These are phyloP conservation scores for Drosophila watanabei DNA, from an alignment of 1,140 invertebrate genomes.

Conservation along the genomic window DNA sequence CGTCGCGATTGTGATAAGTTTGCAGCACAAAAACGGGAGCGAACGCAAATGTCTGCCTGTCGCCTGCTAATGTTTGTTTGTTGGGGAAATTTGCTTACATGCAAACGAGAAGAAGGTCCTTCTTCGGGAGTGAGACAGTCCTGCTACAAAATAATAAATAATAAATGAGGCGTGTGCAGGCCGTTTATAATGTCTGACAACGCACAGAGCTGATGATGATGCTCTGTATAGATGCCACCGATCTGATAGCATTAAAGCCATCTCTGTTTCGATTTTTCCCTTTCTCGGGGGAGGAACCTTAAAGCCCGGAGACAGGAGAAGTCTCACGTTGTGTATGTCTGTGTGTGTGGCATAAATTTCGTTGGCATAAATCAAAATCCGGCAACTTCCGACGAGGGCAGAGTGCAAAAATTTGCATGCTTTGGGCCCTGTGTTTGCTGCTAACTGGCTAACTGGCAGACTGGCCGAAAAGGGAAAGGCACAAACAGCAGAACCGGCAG, in stretches of 20 bases:
- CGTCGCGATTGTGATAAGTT: slow-evolving; percentile 69
- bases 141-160: slow-evolving; percentile 69
- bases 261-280: slow-evolving; percentile 12
- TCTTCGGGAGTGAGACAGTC: neutral
- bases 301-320: slow-evolving; percentile 40
- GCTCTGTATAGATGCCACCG: slow-evolving; percentile 49
- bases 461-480: slow-evolving; percentile 42
- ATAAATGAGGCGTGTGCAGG: slow-evolving; percentile 85
- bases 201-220: slow-evolving; percentile 61
- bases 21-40: slow-evolving; percentile 26
- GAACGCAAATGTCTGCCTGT: slow-evolving; percentile 67
- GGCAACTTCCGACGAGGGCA: slow-evolving; percentile 78
- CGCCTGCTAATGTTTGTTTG: slow-evolving; percentile 57
- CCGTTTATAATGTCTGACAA: slow-evolving; percentile 81
- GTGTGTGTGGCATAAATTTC: slow-evolving; percentile 79
- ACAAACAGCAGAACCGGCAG: slow-evolving; percentile 21
- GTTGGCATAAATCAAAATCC: slow-evolving; percentile 83
- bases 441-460: slow-evolving; percentile 38
- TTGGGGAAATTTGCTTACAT: slow-evolving; percentile 67
- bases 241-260: slow-evolving; percentile 59
- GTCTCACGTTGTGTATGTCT: slow-evolving; percentile 55
- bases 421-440: slow-evolving; percentile 20
- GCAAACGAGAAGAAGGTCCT: slow-evolving; percentile 23
- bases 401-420: slow-evolving; percentile 82
- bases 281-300: slow-evolving; percentile 12